Percentiles rank a stretch among this genome's conserved stretches.
Evolutionary conservation across 2,113 vertebrate species (phyloP).

Genomic region (Caranx melampygus): DNA sequence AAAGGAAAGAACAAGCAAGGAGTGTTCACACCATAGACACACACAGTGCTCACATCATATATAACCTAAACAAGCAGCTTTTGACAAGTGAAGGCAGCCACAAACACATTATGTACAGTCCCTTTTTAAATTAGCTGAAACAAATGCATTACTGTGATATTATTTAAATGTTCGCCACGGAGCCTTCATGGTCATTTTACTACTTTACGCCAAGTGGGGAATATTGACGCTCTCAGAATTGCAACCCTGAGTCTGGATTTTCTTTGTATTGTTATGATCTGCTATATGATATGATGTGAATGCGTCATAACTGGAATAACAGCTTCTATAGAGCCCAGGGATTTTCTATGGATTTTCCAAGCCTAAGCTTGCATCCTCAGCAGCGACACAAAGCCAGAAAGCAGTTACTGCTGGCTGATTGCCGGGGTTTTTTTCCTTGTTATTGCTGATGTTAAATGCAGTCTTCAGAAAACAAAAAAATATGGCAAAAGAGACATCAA

Average conservation of each 20-base stretch:
- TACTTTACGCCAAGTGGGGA: too few relatives aligned
- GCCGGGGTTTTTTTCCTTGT: neutral
- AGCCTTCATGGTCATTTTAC: too few relatives aligned
- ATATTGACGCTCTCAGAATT: too few relatives aligned
- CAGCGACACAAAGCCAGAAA: neutral
- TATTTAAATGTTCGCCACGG: neutral
- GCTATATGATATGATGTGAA: neutral
- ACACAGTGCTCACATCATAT: neutral
- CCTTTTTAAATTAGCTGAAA: neutral
- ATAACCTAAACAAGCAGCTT: too few relatives aligned
- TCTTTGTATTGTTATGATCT: neutral
- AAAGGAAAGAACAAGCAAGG: neutral
- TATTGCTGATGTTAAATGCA: neutral
- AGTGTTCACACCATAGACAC: neutral
- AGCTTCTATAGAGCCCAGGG: neutral
- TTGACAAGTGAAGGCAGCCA: too few relatives aligned
- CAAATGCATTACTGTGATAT: neutral
- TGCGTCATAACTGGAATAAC: neutral
- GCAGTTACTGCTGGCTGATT: neutral
- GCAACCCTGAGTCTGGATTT: neutral
- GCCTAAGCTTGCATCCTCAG: neutral
- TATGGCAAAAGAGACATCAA: neutral
- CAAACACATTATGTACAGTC: too few relatives aligned
- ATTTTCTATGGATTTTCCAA: neutral
- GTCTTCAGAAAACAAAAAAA: neutral